A percentile compares a stretch with the other conserved stretches of the same genome.
Evolutionary conservation across 2,888 invertebrate species (phyloP).

Genomic region (Ceratothoa steindachneri): DNA sequence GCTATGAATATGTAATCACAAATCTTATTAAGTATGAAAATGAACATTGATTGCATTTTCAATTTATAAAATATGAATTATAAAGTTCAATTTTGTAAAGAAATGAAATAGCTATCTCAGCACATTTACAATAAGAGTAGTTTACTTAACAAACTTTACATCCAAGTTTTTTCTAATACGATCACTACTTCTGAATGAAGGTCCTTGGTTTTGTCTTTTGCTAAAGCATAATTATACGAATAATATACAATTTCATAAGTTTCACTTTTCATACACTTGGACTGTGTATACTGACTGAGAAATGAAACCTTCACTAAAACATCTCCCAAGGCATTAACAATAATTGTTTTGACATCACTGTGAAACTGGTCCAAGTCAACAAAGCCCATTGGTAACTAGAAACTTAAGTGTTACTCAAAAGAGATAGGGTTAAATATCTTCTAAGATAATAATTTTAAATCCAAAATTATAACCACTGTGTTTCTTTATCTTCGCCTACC

Average conservation of each 20-base stretch:
- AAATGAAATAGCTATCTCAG: too few species aligned
- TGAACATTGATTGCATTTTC: too few species aligned
- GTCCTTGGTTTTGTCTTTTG: conserved; percentile 17
- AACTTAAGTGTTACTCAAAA: conserved; percentile 25
- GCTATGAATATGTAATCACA: too few species aligned
- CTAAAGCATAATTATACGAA: conserved; percentile 20
- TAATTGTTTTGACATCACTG: conserved; percentile 13
- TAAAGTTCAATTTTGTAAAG: too few species aligned
- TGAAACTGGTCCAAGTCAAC: neutral
- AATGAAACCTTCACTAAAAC: conserved; percentile 1
- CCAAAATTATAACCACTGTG: neutral
- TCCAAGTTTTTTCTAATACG: conserved; percentile 21
- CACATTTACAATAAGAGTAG: too few species aligned
- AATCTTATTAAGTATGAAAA: too few species aligned
- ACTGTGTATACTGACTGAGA: conserved; percentile 3
- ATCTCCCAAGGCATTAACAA: conserved; percentile 16
- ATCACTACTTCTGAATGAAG: conserved; percentile 22
- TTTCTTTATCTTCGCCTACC: too few species aligned
- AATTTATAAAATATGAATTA: too few species aligned
- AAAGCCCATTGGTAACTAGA: conserved; percentile 18
- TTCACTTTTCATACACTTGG: conserved; percentile 16
- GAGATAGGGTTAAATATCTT: conserved; percentile 19
- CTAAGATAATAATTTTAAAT: neutral
- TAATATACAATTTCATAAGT: conserved; percentile 26
- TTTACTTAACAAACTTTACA: conserved; percentile 18